Base-by-base conservation (phyloP, 2,797 vertebrate species). In the Lutjanus campechanus region DNA sequence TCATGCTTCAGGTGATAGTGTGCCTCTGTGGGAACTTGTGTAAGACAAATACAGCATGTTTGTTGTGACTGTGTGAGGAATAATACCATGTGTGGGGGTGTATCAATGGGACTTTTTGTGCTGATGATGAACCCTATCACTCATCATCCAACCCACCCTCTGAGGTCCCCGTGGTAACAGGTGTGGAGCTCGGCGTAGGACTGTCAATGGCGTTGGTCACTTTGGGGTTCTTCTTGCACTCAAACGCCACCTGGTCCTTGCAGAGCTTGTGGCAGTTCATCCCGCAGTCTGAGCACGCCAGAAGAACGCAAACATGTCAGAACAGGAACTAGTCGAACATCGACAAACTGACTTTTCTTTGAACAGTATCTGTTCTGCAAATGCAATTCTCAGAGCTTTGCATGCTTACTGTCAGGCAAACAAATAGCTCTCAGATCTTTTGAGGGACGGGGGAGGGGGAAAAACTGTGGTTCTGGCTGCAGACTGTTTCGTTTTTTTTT, bases 251-350 rank as follows among this genome's bases (percentile, higher is more conserved):
- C 92, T 98, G 94, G 68, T 99, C 98, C 94, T 96, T 98, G 93
- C 98, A 99, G 22, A 97, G 97, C 91, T 96, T 98, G 92, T 99
- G 98, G 86, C 98, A 98, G 93, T 99, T 99, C 97, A 99, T 98
- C 65, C 97, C 98, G 0, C 98, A 99, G 90, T 99, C 98, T 91
- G 84, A 73, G 85, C 36, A 85, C 84, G 81, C 73, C 78, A 63
- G 63, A 64, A 79, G 64, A 91, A 91, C 43, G 69, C 55, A 75
- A 76, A 73, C 85, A 71, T 58, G 86, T 95, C 80, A 93, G 58
- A 86, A 82, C 90, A 93, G 87, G 81, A 92, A 87, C 82, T 56
- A 20, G 50, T 54, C 64, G 59, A 49, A 66, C 77, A 67, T 70
- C 47, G 59, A 65, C 50, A 65, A 76, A 70, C 67, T 69, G 75